Percentiles rank a stretch among this genome's conserved stretches.
These are phyloP conservation scores for Phataginus tricuspis DNA, from an alignment of 2,797 vertebrate genomes.

Conservation along the genomic window DNA sequence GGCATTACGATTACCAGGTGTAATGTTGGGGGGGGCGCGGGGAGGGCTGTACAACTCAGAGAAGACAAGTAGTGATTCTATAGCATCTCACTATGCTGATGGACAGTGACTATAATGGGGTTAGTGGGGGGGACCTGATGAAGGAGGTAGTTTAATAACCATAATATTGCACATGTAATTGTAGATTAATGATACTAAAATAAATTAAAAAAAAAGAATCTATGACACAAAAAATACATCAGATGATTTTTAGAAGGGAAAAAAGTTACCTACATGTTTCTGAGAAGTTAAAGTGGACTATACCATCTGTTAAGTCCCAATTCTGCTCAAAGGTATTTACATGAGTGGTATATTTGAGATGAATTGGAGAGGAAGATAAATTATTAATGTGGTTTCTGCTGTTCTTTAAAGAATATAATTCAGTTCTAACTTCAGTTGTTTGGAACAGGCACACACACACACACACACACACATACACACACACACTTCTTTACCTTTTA, in stretches of 20 bases:
- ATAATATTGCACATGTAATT: too few relatives aligned
- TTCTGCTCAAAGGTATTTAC: slow-evolving; percentile 59
- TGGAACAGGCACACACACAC: background rate
- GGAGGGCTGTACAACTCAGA: too few relatives aligned
- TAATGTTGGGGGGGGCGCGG: too few relatives aligned
- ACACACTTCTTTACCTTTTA: background rate
- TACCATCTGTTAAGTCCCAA: background rate
- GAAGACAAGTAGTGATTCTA: too few relatives aligned
- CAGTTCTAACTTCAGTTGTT: background rate
- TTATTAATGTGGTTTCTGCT: slow-evolving; percentile 47
- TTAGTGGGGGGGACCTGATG: too few relatives aligned
- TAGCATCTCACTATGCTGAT: too few relatives aligned
- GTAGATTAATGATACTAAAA: too few relatives aligned
- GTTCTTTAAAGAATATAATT: slow-evolving; percentile 53
- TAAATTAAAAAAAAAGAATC: too few relatives aligned
- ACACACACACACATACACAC: background rate
- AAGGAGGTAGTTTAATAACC: too few relatives aligned
- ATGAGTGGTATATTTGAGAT: slow-evolving; percentile 25
- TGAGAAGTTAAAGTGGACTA: slow-evolving; percentile 32
- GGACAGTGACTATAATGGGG: too few relatives aligned
- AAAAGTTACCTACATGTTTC: slow-evolving; percentile 47
- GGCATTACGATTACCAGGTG: too few relatives aligned
- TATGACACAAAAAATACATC: slow-evolving; percentile 53
- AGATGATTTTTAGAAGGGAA: slow-evolving; percentile 22
- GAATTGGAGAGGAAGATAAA: background rate